These are phyloP conservation scores for Muscidifurax raptorellus DNA, from an alignment of 1,140 invertebrate genomes.

Conservation along the genomic window DNA sequence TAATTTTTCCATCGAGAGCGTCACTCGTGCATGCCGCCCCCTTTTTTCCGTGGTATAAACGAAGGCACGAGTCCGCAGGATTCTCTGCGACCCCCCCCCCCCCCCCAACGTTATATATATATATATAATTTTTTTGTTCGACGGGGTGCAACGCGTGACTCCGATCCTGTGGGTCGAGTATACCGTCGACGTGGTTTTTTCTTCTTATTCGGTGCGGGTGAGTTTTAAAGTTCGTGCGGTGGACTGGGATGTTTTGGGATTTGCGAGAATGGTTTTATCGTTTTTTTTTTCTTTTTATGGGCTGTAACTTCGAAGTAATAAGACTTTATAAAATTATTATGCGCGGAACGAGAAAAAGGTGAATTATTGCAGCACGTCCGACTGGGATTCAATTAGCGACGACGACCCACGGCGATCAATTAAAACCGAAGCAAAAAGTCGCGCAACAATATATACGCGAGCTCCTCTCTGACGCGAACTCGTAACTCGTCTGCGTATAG, in stretches of 20 bases:
- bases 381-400: neutral
- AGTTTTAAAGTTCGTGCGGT: neutral
- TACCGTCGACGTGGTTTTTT: neutral
- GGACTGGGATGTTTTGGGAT: neutral
- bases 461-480: no score
- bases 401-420: neutral
- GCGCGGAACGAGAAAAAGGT: neutral
- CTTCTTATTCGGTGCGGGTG: neutral
- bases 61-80: neutral
- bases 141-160: neutral
- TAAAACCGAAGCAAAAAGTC: slow-evolving; percentile 2
- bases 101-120: neutral
- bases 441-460: neutral
- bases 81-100: neutral
- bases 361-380: neutral
- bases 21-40: slow-evolving; percentile 73
- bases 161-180: neutral
- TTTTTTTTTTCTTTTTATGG: neutral
- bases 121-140: neutral
- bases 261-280: neutral
- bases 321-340: neutral
- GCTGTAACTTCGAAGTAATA: neutral
- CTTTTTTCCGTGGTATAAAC: slow-evolving; percentile 45
- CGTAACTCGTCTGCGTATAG: neutral
- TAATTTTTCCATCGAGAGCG: slow-evolving; percentile 73